Percentiles rank a stretch among this genome's conserved stretches.
Evolutionary conservation across 2,113 vertebrate species (phyloP).

Genomic region (Eleginops maclovinus): DNA sequence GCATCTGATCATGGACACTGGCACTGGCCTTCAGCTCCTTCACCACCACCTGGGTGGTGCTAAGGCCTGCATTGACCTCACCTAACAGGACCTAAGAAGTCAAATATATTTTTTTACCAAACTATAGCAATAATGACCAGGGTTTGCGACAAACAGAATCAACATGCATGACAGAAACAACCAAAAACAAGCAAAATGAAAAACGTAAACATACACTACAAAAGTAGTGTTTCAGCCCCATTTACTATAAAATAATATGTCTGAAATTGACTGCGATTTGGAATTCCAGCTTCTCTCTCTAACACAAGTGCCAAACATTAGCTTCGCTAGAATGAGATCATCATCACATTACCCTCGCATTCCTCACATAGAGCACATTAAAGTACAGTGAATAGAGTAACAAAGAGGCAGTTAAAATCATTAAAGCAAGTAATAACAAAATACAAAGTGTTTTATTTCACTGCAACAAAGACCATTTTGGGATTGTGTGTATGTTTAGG

Average conservation of each 20-base stretch:
- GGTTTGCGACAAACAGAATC: background rate
- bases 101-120: background rate
- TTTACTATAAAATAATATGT: slow-evolving; percentile 21
- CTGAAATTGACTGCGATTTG: slow-evolving; percentile 45
- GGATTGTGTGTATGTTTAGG: background rate
- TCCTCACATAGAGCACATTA: slow-evolving; percentile 35
- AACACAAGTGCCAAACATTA: slow-evolving; percentile 55
- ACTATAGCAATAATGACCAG: background rate
- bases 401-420: background rate
- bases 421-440: background rate
- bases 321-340: slow-evolving; percentile 50
- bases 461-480: background rate
- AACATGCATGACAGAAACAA: background rate
- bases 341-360: slow-evolving; percentile 54
- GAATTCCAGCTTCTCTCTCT: slow-evolving; percentile 33
- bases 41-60: slow-evolving; percentile 93
- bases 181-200: background rate
- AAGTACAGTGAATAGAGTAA: slow-evolving; percentile 12
- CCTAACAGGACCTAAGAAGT: slow-evolving; percentile 91
- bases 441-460: background rate
- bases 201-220: background rate
- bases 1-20: slow-evolving; percentile 95
- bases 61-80: slow-evolving; percentile 91
- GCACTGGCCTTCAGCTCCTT: slow-evolving; percentile 95
- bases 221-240: slow-evolving; percentile 9